Evolutionary conservation across 1,140 invertebrate genomes (phyloP).

Genomic region (Drusus annulatus): DNA sequence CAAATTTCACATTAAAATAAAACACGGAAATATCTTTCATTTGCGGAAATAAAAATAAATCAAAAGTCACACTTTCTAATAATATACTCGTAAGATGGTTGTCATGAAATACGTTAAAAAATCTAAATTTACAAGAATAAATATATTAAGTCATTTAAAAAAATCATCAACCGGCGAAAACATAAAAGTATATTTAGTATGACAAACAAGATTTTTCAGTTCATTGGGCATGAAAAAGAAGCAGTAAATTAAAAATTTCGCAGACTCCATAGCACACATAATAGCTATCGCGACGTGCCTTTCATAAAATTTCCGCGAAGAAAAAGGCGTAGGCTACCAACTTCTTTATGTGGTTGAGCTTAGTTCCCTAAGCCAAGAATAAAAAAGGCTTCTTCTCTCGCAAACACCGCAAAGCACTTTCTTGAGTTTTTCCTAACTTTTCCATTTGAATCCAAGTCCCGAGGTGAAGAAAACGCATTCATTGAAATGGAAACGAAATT

Average conservation of each 20-base stretch:
- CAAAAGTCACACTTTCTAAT: too few relatives aligned
- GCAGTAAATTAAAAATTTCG: slow-evolving; percentile 1
- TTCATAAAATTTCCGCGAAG: slow-evolving; percentile 16
- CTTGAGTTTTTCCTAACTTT: slow-evolving; percentile 36
- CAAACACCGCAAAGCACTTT: slow-evolving; percentile 42
- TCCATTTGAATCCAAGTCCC: slow-evolving; percentile 34
- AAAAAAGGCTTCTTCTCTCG: slow-evolving; percentile 33
- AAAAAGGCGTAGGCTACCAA: slow-evolving; percentile 29
- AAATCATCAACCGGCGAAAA: too few relatives aligned
- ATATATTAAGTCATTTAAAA: too few relatives aligned
- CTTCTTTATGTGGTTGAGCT: slow-evolving; percentile 31
- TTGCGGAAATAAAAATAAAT: too few relatives aligned
- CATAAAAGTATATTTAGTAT: not conserved
- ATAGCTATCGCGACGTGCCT: slow-evolving; percentile 22
- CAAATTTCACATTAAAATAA: too few relatives aligned
- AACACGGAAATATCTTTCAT: too few relatives aligned
- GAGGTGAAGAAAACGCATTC: not conserved
- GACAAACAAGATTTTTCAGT: not conserved
- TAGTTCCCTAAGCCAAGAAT: slow-evolving; percentile 35
- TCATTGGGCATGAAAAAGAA: not conserved
- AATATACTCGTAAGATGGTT: too few relatives aligned
- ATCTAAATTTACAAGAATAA: too few relatives aligned
- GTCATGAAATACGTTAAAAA: too few relatives aligned
- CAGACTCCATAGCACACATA: not conserved
- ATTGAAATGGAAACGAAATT: slow-evolving; percentile 8